Conservation (phyloP, 1,140 invertebrate species). For the Drosophila yakuba region DNA sequence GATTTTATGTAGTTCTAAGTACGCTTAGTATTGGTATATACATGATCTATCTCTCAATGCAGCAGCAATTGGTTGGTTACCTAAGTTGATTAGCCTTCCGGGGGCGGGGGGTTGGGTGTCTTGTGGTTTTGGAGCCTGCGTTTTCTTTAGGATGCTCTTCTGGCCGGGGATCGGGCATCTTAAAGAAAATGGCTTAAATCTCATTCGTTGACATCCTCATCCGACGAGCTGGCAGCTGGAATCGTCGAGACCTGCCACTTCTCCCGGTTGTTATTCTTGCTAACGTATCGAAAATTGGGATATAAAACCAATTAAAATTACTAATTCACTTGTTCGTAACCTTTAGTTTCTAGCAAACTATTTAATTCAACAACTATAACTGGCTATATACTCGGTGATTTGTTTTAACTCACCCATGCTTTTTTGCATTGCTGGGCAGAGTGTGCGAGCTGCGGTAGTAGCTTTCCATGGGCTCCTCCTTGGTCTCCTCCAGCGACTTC, state of each 20-base stretch:
- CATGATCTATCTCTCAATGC: slow-evolving; percentile 12
- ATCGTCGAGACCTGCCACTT: slow-evolving; percentile 88
- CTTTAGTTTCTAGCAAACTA: neutral
- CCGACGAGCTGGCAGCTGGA: slow-evolving; percentile 86
- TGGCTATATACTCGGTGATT: too few species aligned
- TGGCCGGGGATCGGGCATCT: slow-evolving; percentile 48
- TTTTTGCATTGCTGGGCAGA: slow-evolving; percentile 88
- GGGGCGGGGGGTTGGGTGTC: slow-evolving; percentile 9
- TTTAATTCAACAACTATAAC: too few species aligned
- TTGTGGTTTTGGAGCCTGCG: slow-evolving; percentile 55
- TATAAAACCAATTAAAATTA: neutral
- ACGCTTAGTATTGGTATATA: slow-evolving; percentile 17
- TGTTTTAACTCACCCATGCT: slow-evolving; percentile 85
- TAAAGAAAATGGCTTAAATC: slow-evolving; percentile 85
- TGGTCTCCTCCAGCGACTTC: slow-evolving; percentile 85
- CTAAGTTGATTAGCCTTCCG: slow-evolving; percentile 11
- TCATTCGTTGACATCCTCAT: slow-evolving; percentile 85
- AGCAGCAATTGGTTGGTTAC: slow-evolving; percentile 16
- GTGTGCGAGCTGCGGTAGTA: slow-evolving; percentile 89
- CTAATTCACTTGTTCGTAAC: neutral
- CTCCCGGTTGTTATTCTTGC: slow-evolving; percentile 86
- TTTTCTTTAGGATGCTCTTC: slow-evolving; percentile 75
- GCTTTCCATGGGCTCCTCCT: slow-evolving; percentile 85
- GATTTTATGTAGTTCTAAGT: slow-evolving; percentile 8
- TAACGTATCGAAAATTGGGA: slow-evolving; percentile 51